These are phyloP conservation scores for Pipistrellus pipistrellus DNA, from an alignment of 2,797 vertebrate species.

Conservation along the genomic window DNA sequence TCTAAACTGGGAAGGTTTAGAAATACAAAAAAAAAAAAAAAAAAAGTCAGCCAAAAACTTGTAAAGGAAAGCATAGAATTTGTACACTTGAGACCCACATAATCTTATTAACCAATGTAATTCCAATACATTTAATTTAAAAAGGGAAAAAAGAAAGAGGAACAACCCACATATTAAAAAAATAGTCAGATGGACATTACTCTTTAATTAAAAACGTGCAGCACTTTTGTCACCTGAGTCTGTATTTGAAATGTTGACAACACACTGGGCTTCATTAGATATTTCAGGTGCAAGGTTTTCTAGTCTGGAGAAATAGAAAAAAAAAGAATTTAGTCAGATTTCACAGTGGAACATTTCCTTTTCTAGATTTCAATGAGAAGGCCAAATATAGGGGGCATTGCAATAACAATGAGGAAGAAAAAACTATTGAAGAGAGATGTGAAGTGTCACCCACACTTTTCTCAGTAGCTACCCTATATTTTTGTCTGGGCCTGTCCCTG, in stretches of 20 bases:
- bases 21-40: neutral
- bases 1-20: neutral
- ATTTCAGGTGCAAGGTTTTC: neutral
- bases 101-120: neutral
- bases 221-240: neutral
- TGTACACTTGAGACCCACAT: neutral
- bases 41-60: conserved; percentile 43
- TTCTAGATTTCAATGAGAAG: conserved; percentile 20
- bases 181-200: neutral
- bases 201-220: conserved; percentile 61
- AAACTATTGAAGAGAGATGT: neutral
- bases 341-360: neutral
- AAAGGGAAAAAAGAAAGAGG: neutral
- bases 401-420: neutral
- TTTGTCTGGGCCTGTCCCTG: neutral
- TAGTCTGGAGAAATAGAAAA: conserved; percentile 67
- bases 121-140: neutral
- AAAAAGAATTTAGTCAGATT: conserved; percentile 39
- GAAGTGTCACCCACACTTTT: neutral
- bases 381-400: neutral
- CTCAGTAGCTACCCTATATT: neutral
- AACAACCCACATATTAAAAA: neutral
- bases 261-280: neutral
- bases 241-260: neutral
- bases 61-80: neutral